A percentile compares a stretch with the other conserved stretches of the same genome.
phyloP scores from a whole-genome alignment of 2,797 vertebrate genomes.

The Coregonus suidteri region DNA sequence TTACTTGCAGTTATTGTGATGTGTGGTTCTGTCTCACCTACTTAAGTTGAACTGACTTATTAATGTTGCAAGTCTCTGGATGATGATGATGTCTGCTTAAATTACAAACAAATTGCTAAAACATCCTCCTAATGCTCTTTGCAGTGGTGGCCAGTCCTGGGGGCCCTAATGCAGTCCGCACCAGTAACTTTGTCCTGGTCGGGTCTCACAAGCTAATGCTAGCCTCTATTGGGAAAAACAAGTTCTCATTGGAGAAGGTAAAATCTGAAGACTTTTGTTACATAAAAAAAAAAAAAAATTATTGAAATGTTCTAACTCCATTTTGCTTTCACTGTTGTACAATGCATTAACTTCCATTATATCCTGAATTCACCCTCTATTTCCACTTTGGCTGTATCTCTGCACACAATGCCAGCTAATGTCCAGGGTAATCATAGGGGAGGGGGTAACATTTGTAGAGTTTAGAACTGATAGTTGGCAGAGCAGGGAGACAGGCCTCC shows the following conservation, averaged over 20 bases:
- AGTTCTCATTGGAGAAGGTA: slow-evolving; percentile 93
- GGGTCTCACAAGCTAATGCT: slow-evolving; percentile 86
- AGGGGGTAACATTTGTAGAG: not conserved
- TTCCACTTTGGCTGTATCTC: not conserved
- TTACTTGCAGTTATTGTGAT: no score
- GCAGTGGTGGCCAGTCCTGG: slow-evolving; percentile 90
- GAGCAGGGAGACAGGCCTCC: not conserved
- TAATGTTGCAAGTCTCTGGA: no score
- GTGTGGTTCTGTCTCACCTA: not conserved
- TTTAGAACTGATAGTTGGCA: not conserved
- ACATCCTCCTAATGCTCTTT: not conserved
- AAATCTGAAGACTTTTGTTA: not conserved
- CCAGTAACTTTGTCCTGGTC: slow-evolving; percentile 87
- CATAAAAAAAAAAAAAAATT: not conserved
- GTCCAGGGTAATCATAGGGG: no score
- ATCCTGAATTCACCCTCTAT: no score
- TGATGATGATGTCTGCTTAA: no score
- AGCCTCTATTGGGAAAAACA: slow-evolving; percentile 83
- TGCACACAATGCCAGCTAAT: not conserved
- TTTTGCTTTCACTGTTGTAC: not conserved
- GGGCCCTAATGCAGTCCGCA: slow-evolving; percentile 88
- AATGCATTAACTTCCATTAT: not conserved
- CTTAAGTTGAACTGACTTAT: no score
- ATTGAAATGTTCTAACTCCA: not conserved
- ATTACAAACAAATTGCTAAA: not conserved